These are phyloP conservation scores for Diloba caeruleocephala DNA, from an alignment of 2,888 invertebrate genomes.

Conservation along the genomic window DNA sequence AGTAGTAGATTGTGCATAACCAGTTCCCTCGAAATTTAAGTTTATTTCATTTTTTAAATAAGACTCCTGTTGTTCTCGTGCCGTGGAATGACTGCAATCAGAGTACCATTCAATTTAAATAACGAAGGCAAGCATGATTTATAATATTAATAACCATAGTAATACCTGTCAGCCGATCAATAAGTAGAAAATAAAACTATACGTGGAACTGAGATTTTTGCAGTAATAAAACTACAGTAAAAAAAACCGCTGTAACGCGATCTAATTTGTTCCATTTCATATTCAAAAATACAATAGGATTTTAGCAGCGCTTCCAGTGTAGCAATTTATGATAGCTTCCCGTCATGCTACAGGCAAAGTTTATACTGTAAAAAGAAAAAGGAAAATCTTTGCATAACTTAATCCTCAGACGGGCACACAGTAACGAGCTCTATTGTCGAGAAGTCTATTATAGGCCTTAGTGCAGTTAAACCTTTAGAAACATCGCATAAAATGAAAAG, in stretches of 20 bases:
- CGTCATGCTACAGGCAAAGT: constrained; percentile 52
- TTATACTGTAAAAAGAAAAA: constrained; percentile 52
- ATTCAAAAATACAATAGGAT: constrained; percentile 44
- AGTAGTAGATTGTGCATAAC: constrained; percentile 67
- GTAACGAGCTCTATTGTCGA: constrained; percentile 72
- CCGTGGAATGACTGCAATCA: constrained; percentile 51
- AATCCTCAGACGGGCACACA: constrained; percentile 45
- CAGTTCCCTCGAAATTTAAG: constrained; percentile 63
- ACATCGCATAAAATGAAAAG: constrained; percentile 45
- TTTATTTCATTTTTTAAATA: constrained; percentile 66
- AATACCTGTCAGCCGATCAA: neutral
- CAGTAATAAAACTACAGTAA: constrained; percentile 9
- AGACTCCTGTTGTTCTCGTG: constrained; percentile 68
- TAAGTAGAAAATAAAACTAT: neutral
- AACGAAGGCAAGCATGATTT: constrained; percentile 22
- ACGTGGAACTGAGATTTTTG: neutral
- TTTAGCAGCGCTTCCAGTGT: constrained; percentile 33
- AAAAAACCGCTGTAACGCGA: constrained; percentile 23
- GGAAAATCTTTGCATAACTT: constrained; percentile 57
- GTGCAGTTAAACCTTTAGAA: constrained; percentile 35
- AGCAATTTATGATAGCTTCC: constrained; percentile 52
- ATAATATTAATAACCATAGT: constrained; percentile 4
- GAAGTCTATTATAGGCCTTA: constrained; percentile 43
- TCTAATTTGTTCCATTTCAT: constrained; percentile 37
- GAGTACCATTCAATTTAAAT: constrained; percentile 43